phyloP scores from a whole-genome alignment of 1,140 invertebrate species.

The Philopotamus ludificatus region DNA sequence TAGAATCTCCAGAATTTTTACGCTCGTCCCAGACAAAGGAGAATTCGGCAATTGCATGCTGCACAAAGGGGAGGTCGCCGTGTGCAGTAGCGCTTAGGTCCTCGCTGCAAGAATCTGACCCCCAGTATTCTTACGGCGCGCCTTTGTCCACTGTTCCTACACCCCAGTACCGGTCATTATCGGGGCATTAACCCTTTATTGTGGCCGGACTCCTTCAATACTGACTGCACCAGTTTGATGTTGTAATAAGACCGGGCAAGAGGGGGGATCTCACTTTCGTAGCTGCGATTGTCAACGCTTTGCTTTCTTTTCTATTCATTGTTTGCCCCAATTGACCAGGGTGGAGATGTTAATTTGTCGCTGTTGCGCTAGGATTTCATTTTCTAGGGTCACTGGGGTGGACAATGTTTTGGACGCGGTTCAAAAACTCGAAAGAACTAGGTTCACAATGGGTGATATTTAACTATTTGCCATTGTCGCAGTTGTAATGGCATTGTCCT shows the following conservation, averaged over 20 bases:
- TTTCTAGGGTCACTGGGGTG: conserved; percentile 12
- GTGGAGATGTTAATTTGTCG: conserved; percentile 42
- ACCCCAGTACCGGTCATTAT: conserved; percentile 36
- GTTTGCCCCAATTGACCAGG: conserved; percentile 39
- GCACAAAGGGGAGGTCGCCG: conserved; percentile 29
- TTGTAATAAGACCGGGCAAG: conserved; percentile 28
- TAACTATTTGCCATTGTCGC: conserved; percentile 32
- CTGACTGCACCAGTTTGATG: conserved; percentile 24
- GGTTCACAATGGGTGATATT: conserved; percentile 30
- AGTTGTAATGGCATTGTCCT: conserved; percentile 32
- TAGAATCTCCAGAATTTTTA: conserved; percentile 29
- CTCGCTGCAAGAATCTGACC: conserved; percentile 33
- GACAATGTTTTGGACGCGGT: conserved; percentile 31
- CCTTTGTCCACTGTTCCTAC: conserved; percentile 14
- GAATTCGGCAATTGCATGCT: conserved; percentile 15
- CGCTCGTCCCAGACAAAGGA: conserved; percentile 14
- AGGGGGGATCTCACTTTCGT: background rate
- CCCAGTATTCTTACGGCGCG: conserved; percentile 16
- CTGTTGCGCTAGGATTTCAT: conserved; percentile 13
- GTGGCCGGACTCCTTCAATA: conserved; percentile 22
- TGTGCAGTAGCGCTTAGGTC: conserved; percentile 28
- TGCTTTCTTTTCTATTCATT: conserved; percentile 36
- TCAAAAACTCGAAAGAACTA: conserved; percentile 11
- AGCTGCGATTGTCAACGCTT: conserved; percentile 17
- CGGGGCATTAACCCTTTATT: conserved; percentile 42